Percentiles rank a stretch among this genome's conserved stretches.
These are phyloP conservation scores for Piprites chloris DNA, from an alignment of 2,113 vertebrate species.

Conservation along the genomic window DNA sequence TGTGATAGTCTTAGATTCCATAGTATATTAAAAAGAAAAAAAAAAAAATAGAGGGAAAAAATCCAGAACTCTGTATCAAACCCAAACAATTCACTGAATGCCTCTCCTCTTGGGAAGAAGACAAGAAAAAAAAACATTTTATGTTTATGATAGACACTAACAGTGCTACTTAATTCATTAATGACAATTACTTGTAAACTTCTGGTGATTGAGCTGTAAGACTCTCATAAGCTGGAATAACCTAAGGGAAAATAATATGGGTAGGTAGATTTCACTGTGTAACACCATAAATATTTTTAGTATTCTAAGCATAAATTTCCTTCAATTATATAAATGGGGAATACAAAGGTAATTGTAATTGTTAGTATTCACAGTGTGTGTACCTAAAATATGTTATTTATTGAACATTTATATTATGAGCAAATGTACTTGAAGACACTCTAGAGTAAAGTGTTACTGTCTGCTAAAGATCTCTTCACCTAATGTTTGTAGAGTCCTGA, in stretches of 20 bases:
- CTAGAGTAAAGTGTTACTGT: conserved; percentile 1
- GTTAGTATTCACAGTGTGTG: background rate
- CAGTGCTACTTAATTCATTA: background rate
- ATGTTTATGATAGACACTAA: background rate
- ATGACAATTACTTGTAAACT: background rate
- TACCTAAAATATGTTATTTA: background rate
- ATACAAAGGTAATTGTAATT: background rate
- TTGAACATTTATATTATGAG: background rate
- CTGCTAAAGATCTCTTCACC: conserved; percentile 38
- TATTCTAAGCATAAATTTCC: background rate
- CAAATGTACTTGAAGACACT: conserved; percentile 36
- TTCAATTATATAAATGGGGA: background rate
- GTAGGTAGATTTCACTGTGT: background rate
- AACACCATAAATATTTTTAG: background rate
- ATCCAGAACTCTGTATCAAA: background rate
- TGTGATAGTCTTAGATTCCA: background rate
- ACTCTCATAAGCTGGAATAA: background rate
- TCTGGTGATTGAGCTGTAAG: background rate
- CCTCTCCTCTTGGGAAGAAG: background rate
- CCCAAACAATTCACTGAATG: background rate
- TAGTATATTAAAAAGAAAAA: background rate
- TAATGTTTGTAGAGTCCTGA: conserved; percentile 36
- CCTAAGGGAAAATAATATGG: background rate
- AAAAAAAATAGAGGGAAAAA: background rate
- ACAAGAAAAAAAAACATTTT: background rate